These are phyloP conservation scores for Gastrophryne carolinensis DNA, from an alignment of 2,797 vertebrate genomes.

Conservation along the genomic window DNA sequence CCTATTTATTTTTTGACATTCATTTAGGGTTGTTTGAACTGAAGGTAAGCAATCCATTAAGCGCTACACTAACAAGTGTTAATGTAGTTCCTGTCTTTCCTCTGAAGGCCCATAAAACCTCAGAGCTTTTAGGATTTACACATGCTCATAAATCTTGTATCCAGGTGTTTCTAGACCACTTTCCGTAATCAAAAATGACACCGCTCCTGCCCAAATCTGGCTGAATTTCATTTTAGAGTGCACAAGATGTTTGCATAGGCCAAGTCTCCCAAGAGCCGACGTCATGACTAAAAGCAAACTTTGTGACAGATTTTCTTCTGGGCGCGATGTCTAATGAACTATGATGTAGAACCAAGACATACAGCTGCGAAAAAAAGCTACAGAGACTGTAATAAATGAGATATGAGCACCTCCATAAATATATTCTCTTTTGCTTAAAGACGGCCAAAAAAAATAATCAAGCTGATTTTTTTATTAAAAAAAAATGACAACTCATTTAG, in stretches of 20 bases:
- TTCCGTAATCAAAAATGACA: constrained; percentile 62
- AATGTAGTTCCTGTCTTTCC: constrained; percentile 73
- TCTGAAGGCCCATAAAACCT: constrained; percentile 69
- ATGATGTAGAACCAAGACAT: constrained; percentile 68
- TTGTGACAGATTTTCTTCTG: constrained; percentile 65
- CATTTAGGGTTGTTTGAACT: constrained; percentile 59
- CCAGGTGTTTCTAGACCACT: constrained; percentile 73
- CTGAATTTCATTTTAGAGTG: constrained; percentile 57
- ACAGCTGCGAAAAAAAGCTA: constrained; percentile 64
- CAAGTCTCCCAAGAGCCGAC: constrained; percentile 57
- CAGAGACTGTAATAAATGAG: constrained; percentile 61
- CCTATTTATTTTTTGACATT: constrained; percentile 54
- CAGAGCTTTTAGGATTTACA: constrained; percentile 66
- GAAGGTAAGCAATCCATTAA: constrained; percentile 66
- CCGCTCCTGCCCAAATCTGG: constrained; percentile 56
- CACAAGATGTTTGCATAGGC: constrained; percentile 57
- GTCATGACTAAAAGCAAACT: constrained; percentile 64
- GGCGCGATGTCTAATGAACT: constrained; percentile 60
- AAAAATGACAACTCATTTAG: too few relatives aligned
- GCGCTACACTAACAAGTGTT: constrained; percentile 68
- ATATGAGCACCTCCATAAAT: constrained; percentile 57
- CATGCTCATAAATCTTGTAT: constrained; percentile 68
- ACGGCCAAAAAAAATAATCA: too few relatives aligned
- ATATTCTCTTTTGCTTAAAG: constrained; percentile 52
- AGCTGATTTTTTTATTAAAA: too few relatives aligned